Evolutionary conservation across 2,888 invertebrate species (phyloP), one percentile per base, ranked within the genome.

Genomic region (Nymphalis urticae): DNA sequence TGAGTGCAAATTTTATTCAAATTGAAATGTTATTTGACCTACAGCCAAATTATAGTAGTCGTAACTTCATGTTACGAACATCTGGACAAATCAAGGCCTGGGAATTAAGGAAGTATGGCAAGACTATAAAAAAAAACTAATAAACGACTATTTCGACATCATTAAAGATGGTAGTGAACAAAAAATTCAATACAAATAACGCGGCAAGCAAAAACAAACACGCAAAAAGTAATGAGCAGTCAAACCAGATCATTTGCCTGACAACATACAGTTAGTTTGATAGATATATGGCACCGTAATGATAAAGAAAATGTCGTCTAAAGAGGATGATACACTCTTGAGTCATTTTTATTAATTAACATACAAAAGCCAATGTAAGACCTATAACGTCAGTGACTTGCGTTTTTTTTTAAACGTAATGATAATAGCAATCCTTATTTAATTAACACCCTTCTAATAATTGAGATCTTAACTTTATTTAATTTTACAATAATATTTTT

Each of bases 11-110:
- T 73, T 72, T 72, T 62, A 68, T 68, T 72, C 68, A 64, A 68
- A 72, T 72, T 70, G 59, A 66, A 78, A 78, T 80, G 53, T 53
- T 19, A 61, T 69, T 48, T 70, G 64, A 67, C 71, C 79, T 82
- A 80, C 79, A 77, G 73, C 70, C 68, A 73, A 79, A 82, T 82
- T 77, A 79, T 67, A 75, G 62, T 68, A 62, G 72, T 82, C 72
- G 73, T 84, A 82, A 71, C 83, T 86, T 78, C 78, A 76, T 75
- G 84, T 76, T 56, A 74, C 70, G 77, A 84, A 87, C 89, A 90
- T 88, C 89, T 90, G 89, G 88, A 79, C 82, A 74, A 84, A 83
- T 81, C 90, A 88, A 89, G 89, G 89, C 85, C 85, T 86, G 79
- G 81, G 81, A 84, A 88, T 85, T 84, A 85, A 87, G 89, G 89